Evolutionary conservation across 2,888 invertebrate genomes (phyloP).

Genomic region (Hypena proboscidalis): DNA sequence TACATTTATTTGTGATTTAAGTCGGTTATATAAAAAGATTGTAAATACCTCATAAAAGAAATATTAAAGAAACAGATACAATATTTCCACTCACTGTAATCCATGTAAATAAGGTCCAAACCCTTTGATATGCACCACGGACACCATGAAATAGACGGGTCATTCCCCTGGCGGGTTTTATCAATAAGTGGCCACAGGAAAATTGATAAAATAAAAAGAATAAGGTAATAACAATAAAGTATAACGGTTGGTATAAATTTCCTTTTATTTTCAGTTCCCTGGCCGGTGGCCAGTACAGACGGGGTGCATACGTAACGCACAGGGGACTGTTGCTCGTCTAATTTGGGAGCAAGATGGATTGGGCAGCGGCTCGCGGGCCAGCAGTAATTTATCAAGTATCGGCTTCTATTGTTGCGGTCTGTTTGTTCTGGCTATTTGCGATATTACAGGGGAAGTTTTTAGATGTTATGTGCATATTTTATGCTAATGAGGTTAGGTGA

Average conservation of each 20-base stretch:
- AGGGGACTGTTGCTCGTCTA: constrained; percentile 51
- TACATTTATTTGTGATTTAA: no score
- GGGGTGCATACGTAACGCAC: constrained; percentile 64
- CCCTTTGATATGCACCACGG: constrained; percentile 31
- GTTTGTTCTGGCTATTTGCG: constrained; percentile 47
- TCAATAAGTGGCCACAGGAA: constrained; percentile 50
- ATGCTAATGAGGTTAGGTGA: constrained; percentile 8
- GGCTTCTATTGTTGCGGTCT: constrained; percentile 54
- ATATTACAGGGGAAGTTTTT: constrained; percentile 22
- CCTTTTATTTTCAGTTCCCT: constrained; percentile 61
- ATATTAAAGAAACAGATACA: constrained; percentile 18
- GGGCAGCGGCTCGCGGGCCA: constrained; percentile 39
- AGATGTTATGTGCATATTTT: constrained; percentile 13
- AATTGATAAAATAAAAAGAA: constrained; percentile 69
- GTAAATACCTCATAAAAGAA: constrained; percentile 7
- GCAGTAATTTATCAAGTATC: constrained; percentile 68
- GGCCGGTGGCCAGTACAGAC: constrained; percentile 52
- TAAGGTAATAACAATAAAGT: constrained; percentile 76
- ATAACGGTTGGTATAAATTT: constrained; percentile 70
- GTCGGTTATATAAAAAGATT: no score
- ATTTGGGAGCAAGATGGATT: constrained; percentile 72
- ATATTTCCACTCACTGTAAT: constrained; percentile 28
- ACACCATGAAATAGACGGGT: constrained; percentile 17
- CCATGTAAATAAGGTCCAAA: constrained; percentile 31
- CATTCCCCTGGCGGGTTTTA: constrained; percentile 37